Evolutionary conservation across 23 tunicate species (phyloP).

Genomic region (Halocynthia aurantium): DNA sequence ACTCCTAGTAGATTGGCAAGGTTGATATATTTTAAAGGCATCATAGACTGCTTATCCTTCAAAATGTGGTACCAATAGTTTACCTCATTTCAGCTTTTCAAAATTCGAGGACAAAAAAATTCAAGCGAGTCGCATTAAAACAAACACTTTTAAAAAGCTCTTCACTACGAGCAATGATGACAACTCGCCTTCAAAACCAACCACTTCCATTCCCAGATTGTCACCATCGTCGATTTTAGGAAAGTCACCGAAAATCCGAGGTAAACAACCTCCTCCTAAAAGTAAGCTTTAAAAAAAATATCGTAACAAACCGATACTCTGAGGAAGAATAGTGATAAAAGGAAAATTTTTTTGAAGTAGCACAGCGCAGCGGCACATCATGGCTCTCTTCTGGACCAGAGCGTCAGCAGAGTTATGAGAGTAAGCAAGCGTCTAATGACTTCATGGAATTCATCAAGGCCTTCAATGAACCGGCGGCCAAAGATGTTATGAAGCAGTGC

Average conservation of each 20-base stretch:
- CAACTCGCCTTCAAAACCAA: neutral
- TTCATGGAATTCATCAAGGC: slow-evolving; percentile 54
- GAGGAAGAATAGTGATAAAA: neutral
- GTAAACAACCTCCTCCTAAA: neutral
- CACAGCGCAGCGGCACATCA: neutral
- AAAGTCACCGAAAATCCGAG: neutral
- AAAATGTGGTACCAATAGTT: too few relatives aligned
- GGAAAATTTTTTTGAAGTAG: neutral
- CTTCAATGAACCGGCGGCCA: slow-evolving; percentile 57
- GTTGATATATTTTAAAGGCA: neutral
- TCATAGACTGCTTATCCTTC: too few relatives aligned
- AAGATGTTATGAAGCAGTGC: slow-evolving; percentile 72
- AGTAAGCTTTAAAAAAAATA: too few relatives aligned
- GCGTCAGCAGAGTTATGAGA: slow-evolving; percentile 65
- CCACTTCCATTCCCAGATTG: slow-evolving; percentile 1
- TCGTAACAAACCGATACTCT: neutral
- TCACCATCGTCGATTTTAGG: slow-evolving; percentile 2
- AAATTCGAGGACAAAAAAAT: slow-evolving; percentile 67
- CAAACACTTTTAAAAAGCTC: slow-evolving; percentile 50
- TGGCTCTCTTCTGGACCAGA: slow-evolving; percentile 2
- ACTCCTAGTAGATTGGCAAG: neutral
- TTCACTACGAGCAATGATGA: slow-evolving; percentile 43
- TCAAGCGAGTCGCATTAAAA: slow-evolving; percentile 43
- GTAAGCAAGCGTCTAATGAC: slow-evolving; percentile 57
- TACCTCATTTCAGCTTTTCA: slow-evolving; percentile 2